A percentile compares a stretch with the other conserved stretches of the same genome.
These are phyloP conservation scores for Amblyjoppa fuscipennis DNA, from an alignment of 2,888 invertebrate genomes.

Conservation along the genomic window DNA sequence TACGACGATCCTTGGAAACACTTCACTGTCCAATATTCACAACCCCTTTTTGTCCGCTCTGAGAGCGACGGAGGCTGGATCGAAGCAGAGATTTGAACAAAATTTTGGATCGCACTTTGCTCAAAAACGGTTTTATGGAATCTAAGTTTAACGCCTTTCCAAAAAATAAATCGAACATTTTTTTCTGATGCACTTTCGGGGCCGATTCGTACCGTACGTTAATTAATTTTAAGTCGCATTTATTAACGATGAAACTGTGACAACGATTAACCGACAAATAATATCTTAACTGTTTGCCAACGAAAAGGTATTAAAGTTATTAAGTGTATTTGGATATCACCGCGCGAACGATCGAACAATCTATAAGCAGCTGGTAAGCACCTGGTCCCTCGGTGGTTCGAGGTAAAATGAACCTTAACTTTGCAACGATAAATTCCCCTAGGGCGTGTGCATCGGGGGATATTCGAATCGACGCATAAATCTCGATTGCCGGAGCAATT, in stretches of 20 bases:
- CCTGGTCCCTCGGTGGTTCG: constrained; percentile 46
- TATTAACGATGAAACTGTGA: not conserved
- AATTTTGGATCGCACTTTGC: not conserved
- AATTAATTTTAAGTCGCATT: no score
- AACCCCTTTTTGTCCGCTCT: not conserved
- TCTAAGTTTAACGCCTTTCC: no score
- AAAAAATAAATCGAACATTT: no score
- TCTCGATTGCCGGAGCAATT: constrained; percentile 74
- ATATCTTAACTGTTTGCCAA: not conserved
- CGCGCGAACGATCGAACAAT: constrained; percentile 48
- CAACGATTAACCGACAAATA: constrained; percentile 10
- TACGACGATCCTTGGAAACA: not conserved
- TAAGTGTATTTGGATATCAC: constrained; percentile 52
- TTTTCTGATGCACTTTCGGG: no score
- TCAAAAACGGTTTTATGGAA: not conserved
- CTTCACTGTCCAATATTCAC: not conserved
- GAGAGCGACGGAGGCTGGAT: not conserved
- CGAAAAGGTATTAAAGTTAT: not conserved
- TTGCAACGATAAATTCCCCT: constrained; percentile 75
- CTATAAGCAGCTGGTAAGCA: constrained; percentile 43
- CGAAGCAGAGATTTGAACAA: not conserved
- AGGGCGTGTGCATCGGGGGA: constrained; percentile 62
- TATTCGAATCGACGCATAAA: constrained; percentile 75
- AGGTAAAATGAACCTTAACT: constrained; percentile 61
- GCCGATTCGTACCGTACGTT: no score